Evolutionary conservation across 1,140 invertebrate genomes (phyloP).

Genomic region (Wiebesia pumilae): DNA sequence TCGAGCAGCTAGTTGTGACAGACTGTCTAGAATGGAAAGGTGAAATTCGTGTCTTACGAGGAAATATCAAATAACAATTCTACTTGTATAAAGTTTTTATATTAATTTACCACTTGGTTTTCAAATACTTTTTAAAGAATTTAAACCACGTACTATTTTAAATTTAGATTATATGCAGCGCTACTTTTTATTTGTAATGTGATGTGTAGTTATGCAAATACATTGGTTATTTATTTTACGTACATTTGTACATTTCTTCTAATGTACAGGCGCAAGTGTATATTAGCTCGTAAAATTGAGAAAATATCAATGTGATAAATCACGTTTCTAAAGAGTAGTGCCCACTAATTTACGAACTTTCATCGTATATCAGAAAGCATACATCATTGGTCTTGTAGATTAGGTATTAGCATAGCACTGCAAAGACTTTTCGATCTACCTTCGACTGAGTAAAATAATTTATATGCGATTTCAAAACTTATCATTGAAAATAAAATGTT

Average conservation of each 20-base stretch:
- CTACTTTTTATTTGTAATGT: background rate
- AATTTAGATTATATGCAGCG: background rate
- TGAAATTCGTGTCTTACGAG: no score
- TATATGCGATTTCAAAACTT: background rate
- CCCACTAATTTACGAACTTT: background rate
- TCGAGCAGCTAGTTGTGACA: background rate
- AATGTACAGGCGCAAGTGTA: background rate
- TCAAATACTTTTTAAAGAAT: background rate
- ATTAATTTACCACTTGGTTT: background rate
- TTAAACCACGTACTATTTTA: background rate
- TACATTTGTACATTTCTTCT: background rate
- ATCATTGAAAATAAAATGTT: background rate
- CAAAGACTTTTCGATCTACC: background rate
- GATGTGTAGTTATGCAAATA: background rate
- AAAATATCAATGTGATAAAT: constrained; percentile 2
- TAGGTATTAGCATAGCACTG: background rate
- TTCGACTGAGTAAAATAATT: background rate
- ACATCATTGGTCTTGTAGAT: background rate
- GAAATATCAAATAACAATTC: no score
- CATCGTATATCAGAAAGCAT: background rate
- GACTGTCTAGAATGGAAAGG: background rate
- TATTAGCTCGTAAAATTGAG: constrained; percentile 1
- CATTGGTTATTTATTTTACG: background rate
- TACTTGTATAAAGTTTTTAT: background rate
- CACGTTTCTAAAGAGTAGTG: background rate